Evolutionary conservation across 2,888 invertebrate genomes (phyloP), one percentile per base, ranked within the genome.

Genomic region (Cerastis leucographa): DNA sequence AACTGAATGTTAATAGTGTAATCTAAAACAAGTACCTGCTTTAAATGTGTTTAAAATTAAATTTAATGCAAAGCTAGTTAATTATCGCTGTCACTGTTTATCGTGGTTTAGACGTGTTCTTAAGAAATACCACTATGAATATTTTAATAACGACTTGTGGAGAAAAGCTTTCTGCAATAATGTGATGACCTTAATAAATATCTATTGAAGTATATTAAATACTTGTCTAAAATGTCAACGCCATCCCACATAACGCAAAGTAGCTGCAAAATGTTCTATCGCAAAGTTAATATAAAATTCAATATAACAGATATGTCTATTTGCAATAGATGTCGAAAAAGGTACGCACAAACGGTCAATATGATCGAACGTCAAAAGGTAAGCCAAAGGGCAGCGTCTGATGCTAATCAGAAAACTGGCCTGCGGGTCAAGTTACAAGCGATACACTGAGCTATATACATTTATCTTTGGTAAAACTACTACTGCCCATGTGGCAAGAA

Each of bases 381-480:
- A 88, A 89, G 89, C 89, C 90, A 89, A 91, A 91, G 90, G 92
- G 90, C 90, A 87, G 81, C 83, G 85, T 83, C 88, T 89, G 93
- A 94, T 94, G 93, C 91, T 94, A 93, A 94, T 94, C 93, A 93
- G 91, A 88, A 90, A 89, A 89, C 73, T 71, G 65, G 40, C 1
- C 19, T 19, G 40, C 74, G 87, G 81, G 22, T 22, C 74, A 85
- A 83, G 80, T 46, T 9, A 79, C 0, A 70, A n/a, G 72, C 81
- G 44, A 9, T 29, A 19, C 59, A 35, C 29, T 17, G 25, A 25
- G 25, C 14, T 29, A 17, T 4, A 56, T 25, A 56, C 14, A 14
- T 25, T 56, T 56, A 0, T 56, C 25, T 56, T 25, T 29, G 59
- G 59, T 59, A 59, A 29, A 17, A 59, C 17, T 9, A 29, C 29